Evolutionary conservation across 53 echinoderm and acorn worm species (phyloP).

Genomic region (Patiria pectinifera): DNA sequence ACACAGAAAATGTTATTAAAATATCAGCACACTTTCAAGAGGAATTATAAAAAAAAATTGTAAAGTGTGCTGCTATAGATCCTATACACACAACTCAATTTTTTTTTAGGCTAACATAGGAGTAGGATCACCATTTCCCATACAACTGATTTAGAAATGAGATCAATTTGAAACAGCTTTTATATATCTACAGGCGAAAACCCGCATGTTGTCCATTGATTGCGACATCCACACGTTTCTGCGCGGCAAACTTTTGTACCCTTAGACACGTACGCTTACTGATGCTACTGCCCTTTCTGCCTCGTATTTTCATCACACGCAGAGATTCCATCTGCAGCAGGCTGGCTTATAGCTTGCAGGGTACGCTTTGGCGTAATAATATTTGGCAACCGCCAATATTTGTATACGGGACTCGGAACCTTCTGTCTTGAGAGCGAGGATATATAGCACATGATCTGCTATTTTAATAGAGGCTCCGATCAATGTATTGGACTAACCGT

Average conservation of each 20-base stretch:
- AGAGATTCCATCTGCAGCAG: background rate
- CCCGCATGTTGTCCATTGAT: background rate
- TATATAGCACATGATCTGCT: background rate
- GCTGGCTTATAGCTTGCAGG: background rate
- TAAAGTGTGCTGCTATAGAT: no score
- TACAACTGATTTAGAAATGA: no score
- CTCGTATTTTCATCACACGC: background rate
- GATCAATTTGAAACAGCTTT: background rate
- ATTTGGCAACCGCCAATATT: background rate
- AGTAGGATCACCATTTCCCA: no score
- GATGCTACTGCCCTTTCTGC: no score
- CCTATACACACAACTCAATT: no score
- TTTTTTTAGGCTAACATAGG: no score
- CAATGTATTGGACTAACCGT: background rate
- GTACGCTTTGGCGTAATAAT: background rate
- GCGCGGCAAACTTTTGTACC: background rate
- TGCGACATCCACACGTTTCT: background rate
- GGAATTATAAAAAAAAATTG: no score
- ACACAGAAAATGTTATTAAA: no score
- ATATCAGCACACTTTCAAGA: no score
- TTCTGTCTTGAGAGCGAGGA: background rate
- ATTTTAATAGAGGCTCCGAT: background rate
- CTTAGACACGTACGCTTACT: background rate
- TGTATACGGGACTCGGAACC: background rate
- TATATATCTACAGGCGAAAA: background rate